Conservation (phyloP, 2,888 invertebrate species). For the Nomada ruficornis region DNA sequence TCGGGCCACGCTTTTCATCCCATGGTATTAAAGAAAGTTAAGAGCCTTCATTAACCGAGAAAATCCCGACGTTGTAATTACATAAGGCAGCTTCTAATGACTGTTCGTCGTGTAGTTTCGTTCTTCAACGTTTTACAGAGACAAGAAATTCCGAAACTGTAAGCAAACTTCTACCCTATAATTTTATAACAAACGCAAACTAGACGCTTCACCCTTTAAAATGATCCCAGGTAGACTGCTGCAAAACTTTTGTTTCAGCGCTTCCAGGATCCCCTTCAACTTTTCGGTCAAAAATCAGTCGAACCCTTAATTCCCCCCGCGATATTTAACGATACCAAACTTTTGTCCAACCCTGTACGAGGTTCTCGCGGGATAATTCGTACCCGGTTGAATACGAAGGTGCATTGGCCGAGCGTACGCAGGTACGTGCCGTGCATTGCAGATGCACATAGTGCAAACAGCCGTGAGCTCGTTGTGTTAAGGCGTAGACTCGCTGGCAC, state of each 20-base stretch:
- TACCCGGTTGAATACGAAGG: background rate
- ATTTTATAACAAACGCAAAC: background rate
- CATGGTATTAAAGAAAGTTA: conserved; percentile 46
- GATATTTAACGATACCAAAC: background rate
- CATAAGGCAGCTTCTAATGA: conserved; percentile 34
- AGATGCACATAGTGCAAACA: conserved; percentile 22
- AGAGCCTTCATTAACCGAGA: conserved; percentile 40
- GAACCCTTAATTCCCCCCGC: too few species aligned
- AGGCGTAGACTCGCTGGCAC: conserved; percentile 39
- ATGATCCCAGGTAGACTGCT: too few species aligned
- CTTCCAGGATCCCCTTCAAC: background rate
- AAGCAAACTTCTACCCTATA: conserved; percentile 21
- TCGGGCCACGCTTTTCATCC: background rate
- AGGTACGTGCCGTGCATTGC: conserved; percentile 36
- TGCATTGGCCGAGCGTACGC: background rate
- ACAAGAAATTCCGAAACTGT: conserved; percentile 44
- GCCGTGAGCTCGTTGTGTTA: conserved; percentile 54
- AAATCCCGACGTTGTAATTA: conserved; percentile 52
- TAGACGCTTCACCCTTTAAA: too few species aligned
- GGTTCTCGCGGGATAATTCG: conserved; percentile 19
- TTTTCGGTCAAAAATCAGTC: too few species aligned
- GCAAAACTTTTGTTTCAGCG: background rate
- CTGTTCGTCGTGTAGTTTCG: conserved; percentile 42
- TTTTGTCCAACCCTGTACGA: background rate
- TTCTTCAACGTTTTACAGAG: conserved; percentile 41